A percentile compares a stretch with the other conserved stretches of the same genome.
Evolutionary conservation across 2,113 vertebrate genomes (phyloP).

Genomic region (Dascyllus trimaculatus): DNA sequence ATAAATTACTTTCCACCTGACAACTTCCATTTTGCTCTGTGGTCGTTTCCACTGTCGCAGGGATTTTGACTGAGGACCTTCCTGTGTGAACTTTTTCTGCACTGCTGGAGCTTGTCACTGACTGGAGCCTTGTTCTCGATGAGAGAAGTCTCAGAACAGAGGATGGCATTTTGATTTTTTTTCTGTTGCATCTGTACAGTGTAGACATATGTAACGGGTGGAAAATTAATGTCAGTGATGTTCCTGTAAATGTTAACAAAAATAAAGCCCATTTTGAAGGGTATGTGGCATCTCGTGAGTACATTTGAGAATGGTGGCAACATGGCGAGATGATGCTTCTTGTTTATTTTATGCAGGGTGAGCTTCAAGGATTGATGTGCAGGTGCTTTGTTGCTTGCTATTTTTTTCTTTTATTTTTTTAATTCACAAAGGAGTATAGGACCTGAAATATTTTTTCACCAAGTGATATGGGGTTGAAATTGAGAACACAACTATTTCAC

Average conservation of each 20-base stretch:
- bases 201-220: conserved; percentile 78
- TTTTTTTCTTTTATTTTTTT: neutral
- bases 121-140: conserved; percentile 65
- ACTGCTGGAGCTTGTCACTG: conserved; percentile 73
- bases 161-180: conserved; percentile 57
- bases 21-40: conserved; percentile 44
- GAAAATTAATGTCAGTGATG: conserved; percentile 84
- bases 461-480: no score
- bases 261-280: conserved; percentile 86
- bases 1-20: conserved; percentile 52
- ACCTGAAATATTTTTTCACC: neutral
- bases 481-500: no score
- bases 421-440: no score
- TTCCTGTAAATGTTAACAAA: conserved; percentile 85
- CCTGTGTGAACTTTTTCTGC: conserved; percentile 64
- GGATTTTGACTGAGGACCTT: conserved; percentile 53
- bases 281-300: conserved; percentile 20
- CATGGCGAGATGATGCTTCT: no score
- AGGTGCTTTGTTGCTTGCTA: neutral
- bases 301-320: neutral
- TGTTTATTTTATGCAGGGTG: no score
- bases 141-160: conserved; percentile 61
- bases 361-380: no score
- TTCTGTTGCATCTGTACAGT: conserved; percentile 82
- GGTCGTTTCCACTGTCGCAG: conserved; percentile 57